A percentile compares a stretch with the other conserved stretches of the same genome.
Evolutionary conservation across 2,113 vertebrate species (phyloP).

Genomic region (Alethe castanea): DNA sequence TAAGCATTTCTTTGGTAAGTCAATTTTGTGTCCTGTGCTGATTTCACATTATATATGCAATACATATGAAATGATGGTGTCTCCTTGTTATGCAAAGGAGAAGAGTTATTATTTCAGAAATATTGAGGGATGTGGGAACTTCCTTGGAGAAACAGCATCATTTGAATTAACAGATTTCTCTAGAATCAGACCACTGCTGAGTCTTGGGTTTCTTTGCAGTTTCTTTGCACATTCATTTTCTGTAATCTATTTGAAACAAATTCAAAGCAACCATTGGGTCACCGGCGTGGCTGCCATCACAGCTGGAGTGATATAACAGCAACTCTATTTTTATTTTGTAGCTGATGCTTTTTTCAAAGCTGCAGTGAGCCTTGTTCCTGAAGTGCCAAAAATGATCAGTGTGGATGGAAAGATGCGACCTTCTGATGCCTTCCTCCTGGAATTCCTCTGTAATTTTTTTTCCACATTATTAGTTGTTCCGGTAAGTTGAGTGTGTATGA

Average conservation of each 20-base stretch:
- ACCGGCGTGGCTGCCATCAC: neutral
- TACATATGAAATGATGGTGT: neutral
- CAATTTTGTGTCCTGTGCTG: neutral
- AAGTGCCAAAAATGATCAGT: slow-evolving; percentile 90
- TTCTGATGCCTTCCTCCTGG: slow-evolving; percentile 88
- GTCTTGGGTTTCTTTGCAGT: neutral
- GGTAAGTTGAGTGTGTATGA: slow-evolving; percentile 69
- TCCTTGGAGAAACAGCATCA: neutral
- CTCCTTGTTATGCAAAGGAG: neutral
- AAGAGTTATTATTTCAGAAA: neutral
- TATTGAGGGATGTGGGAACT: neutral
- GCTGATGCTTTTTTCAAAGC: slow-evolving; percentile 96
- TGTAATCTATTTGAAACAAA: neutral
- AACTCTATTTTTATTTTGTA: slow-evolving; percentile 55
- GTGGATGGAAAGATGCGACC: slow-evolving; percentile 91
- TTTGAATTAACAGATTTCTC: neutral
- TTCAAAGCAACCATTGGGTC: neutral
- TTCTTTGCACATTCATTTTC: neutral
- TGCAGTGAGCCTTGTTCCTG: slow-evolving; percentile 86
- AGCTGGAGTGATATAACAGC: neutral
- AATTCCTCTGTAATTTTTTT: slow-evolving; percentile 94
- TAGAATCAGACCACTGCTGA: neutral
- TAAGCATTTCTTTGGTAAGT: neutral
- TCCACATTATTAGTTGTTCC: slow-evolving; percentile 89
- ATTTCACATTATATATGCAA: neutral